Base-by-base conservation (phyloP, 2,888 invertebrate species). In the Drosophila falleni region DNA sequence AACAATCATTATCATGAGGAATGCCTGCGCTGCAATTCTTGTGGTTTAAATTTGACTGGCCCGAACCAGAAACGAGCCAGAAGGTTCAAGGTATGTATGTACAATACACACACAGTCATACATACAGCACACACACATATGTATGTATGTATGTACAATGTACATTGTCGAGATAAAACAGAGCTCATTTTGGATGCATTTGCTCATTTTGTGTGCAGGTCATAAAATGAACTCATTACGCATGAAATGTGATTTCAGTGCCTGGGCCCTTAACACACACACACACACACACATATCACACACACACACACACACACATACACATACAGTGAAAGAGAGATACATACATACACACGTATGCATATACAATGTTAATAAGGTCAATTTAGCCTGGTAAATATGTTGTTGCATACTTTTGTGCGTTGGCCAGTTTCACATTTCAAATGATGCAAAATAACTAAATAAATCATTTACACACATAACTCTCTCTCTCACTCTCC, bases 1-100 rank as follows among this genome's bases (percentile, higher is more conserved):
- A 98, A 98, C 95, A 97, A 97, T 93, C 97, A 97, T 93, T 98
- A 98, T 94, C 98, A 98, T 96, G 98, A 98, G 95, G 98, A 98
- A 96, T 98, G 98, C 94, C 95, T 98, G 91, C 96, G 97, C 91
- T 98, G 98, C 96, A 97, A 98, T 94, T 97, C 97, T 91, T 98
- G 98, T 93, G 97, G 97, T 91, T 94, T 97, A 93, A 97, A 98
- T 94, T 95, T 98, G 91, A 97, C 97, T 86, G 98, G 98, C 85
- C 97, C 97, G 89, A 97, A 97, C 93, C 97, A 95, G 93, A 95
- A 95, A 92, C 94, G 95, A 74, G 95, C 95, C 68, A 94, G 95
- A 87, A 94, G 95, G 90, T 95, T 95, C 94, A 95, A 95, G 91
- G 93, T 93, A 80, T 81, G 85, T 74, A 6, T 8, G 35, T 10